Evolutionary conservation across 1,140 invertebrate genomes (phyloP), one percentile per base, ranked within the genome.

Genomic region (Calosoma granatense): DNA sequence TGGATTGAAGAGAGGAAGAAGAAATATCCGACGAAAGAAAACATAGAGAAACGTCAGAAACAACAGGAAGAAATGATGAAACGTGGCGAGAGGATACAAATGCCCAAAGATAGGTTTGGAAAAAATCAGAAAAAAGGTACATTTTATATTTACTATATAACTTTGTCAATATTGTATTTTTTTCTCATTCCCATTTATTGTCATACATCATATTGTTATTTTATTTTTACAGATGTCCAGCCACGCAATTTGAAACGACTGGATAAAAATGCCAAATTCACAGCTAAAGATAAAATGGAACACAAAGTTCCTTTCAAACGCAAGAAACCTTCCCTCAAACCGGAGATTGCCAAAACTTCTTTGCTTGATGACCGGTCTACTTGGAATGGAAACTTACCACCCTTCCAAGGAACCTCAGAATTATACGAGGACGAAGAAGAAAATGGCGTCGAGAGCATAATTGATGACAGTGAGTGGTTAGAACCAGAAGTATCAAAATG

Each of bases 1-100:
- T 94, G 90, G 88, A 82, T 81, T 55, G 79, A 78, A 52, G 89
- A 93, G 62, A 77, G 92, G 56, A 88, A 84, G 69, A 86, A 78
- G 73, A 81, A 73, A 64, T 87, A 81, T 73, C 84, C 88, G 2
- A 90, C 84, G 9, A 80, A 79, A 61, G 71, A 72, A 30, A 92
- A 88, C 70, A 75, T 90, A n/a, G 78, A 81, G 58, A 77, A 79
- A 59, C 81, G 82, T 65, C 75, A 80, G 56, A 76, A 79, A 22
- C 74, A 81, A 61, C 68, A 77, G 36, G 75, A 80, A 53, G 87
- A 90, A 67, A 84, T 81, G 64, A 62, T 79, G 54, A 74, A 82
- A 61, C 77, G 85, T 55, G 86, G 85, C 20, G 84, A 87, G 75
- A 77, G 82, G 64, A 78, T 86, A 39, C 70, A 76, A 64, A 63